Evolutionary conservation across 1,140 invertebrate species (phyloP).

Genomic region (Bombus confusus): DNA sequence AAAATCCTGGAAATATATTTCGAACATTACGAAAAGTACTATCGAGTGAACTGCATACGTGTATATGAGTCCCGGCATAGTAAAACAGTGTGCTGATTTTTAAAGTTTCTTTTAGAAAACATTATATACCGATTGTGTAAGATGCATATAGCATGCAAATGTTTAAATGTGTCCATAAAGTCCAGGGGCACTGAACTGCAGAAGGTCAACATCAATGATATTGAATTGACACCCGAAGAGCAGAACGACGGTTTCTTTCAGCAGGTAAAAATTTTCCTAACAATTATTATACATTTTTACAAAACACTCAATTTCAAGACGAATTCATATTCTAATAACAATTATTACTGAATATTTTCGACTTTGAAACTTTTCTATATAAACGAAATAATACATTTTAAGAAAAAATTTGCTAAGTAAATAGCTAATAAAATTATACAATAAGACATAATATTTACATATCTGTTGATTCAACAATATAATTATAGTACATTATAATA

Average conservation of each 20-base stretch:
- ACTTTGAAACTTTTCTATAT: neutral
- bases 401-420: neutral
- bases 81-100: constrained; percentile 21
- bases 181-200: constrained; percentile 76
- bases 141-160: constrained; percentile 81
- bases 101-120: constrained; percentile 40
- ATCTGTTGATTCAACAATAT: neutral
- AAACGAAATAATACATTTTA: neutral
- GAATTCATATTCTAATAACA: neutral
- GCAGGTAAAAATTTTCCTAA: constrained; percentile 70
- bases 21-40: neutral
- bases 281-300: neutral
- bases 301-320: neutral
- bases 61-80: constrained; percentile 37
- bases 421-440: neutral
- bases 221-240: constrained; percentile 77
- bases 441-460: too few relatives aligned
- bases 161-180: constrained; percentile 82
- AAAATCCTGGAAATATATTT: neutral
- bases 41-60: neutral
- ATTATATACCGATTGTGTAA: constrained; percentile 51
- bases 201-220: constrained; percentile 72
- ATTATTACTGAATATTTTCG: neutral
- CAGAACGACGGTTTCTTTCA: constrained; percentile 78
- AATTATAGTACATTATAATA: neutral